phyloP scores from a whole-genome alignment of 2,888 invertebrate species.

The Micropterix aruncella region DNA sequence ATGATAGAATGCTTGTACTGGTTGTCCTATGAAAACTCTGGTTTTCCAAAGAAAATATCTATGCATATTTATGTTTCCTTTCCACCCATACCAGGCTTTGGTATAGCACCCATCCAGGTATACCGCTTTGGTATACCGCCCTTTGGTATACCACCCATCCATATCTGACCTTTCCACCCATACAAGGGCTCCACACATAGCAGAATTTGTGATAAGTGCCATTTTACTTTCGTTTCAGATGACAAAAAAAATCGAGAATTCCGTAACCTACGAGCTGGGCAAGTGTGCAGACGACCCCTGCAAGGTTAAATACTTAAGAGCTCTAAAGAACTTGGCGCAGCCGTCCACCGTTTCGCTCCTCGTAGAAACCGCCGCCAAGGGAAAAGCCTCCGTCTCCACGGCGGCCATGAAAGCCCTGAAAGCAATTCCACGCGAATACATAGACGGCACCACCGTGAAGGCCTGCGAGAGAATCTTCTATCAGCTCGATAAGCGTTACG shows the following conservation, averaged over 20 bases:
- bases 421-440: conserved; percentile 26
- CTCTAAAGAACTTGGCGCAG: conserved; percentile 54
- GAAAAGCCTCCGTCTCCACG: conserved; percentile 38
- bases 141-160: no score
- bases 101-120: no score
- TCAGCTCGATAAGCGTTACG: conserved; percentile 42
- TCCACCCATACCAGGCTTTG: no score
- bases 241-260: conserved; percentile 21
- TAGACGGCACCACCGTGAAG: conserved; percentile 25
- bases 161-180: no score
- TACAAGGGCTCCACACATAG: no score
- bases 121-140: no score
- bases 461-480: conserved; percentile 42
- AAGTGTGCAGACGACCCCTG: conserved; percentile 43
- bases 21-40: no score
- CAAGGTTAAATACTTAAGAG: conserved; percentile 44
- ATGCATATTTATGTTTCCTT: no score
- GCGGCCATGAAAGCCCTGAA: conserved; percentile 55
- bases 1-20: no score
- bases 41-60: no score
- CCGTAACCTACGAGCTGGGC: conserved; percentile 17
- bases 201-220: no score
- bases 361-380: conserved; percentile 35
- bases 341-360: conserved; percentile 43
- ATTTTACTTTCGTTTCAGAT: no score